A percentile compares a stretch with the other conserved stretches of the same genome.
Evolutionary conservation across 2,888 invertebrate species (phyloP).

Genomic region (Tetragonula carbonaria): DNA sequence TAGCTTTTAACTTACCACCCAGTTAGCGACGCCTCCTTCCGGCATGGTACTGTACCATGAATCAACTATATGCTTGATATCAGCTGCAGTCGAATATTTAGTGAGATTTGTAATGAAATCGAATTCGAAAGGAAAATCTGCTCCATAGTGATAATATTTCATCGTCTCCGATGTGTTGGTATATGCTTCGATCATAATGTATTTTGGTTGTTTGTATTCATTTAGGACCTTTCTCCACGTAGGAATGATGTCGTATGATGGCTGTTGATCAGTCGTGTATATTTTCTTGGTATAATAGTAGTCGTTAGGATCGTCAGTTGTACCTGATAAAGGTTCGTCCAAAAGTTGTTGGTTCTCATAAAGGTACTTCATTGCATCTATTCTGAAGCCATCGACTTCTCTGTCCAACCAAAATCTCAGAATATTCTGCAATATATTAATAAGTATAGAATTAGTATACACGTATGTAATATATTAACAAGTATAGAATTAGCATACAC

Average conservation of each 20-base stretch:
- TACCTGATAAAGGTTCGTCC: constrained; percentile 86
- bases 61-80: constrained; percentile 87
- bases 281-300: constrained; percentile 87
- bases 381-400: constrained; percentile 94
- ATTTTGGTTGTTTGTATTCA: constrained; percentile 83
- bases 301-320: constrained; percentile 78
- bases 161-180: constrained; percentile 86
- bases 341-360: constrained; percentile 86
- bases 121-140: constrained; percentile 93
- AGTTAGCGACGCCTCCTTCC: constrained; percentile 86
- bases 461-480: background rate
- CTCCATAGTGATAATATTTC: constrained; percentile 89
- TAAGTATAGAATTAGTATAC: background rate
- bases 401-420: constrained; percentile 92
- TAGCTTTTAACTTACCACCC: constrained; percentile 88
- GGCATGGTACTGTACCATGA: constrained; percentile 86
- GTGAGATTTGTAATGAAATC: constrained; percentile 87
- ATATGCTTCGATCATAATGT: constrained; percentile 92
- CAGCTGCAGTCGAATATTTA: constrained; percentile 86
- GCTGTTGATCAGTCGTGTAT: constrained; percentile 87
- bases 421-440: constrained; percentile 85
- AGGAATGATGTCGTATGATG: constrained; percentile 86
- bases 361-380: constrained; percentile 90
- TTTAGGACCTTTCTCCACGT: constrained; percentile 86
- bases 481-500: background rate